phyloP scores from a whole-genome alignment of 2,797 vertebrate species.

The Tapera naevia region DNA sequence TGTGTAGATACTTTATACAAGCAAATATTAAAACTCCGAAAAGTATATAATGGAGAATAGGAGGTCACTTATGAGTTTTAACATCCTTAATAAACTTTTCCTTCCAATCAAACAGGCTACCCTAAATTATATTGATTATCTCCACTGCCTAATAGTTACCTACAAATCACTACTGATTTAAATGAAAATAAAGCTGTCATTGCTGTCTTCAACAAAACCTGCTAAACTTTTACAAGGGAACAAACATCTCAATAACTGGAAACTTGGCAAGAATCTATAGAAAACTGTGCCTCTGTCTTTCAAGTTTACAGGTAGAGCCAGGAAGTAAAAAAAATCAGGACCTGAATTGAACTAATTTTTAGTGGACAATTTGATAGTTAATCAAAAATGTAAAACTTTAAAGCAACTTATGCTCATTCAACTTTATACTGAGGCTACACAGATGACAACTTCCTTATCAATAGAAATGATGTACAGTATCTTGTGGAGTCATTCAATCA shows the following conservation, averaged over 20 bases:
- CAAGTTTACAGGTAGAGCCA: background rate
- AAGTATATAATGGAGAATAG: background rate
- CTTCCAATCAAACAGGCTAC: background rate
- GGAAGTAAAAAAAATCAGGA: background rate
- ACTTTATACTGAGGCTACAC: background rate
- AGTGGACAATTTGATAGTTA: background rate
- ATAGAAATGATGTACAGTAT: conserved; percentile 34
- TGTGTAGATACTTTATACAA: background rate
- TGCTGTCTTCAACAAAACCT: background rate
- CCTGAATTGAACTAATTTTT: background rate
- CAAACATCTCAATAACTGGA: background rate
- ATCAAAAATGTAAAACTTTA: background rate
- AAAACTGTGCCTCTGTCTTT: background rate
- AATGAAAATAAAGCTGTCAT: background rate
- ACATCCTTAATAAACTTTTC: background rate
- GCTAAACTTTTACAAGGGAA: background rate
- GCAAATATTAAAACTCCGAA: background rate
- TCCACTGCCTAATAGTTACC: background rate
- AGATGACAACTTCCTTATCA: conserved; percentile 21
- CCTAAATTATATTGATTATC: background rate
- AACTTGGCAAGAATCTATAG: background rate
- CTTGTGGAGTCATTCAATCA: background rate
- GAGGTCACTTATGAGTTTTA: background rate
- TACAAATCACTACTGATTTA: background rate
- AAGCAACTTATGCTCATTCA: background rate